Evolutionary conservation across 53 echinoderm and acorn worm species (phyloP), one percentile per base, ranked within the genome.

Genomic region (Pentamera pediparva): DNA sequence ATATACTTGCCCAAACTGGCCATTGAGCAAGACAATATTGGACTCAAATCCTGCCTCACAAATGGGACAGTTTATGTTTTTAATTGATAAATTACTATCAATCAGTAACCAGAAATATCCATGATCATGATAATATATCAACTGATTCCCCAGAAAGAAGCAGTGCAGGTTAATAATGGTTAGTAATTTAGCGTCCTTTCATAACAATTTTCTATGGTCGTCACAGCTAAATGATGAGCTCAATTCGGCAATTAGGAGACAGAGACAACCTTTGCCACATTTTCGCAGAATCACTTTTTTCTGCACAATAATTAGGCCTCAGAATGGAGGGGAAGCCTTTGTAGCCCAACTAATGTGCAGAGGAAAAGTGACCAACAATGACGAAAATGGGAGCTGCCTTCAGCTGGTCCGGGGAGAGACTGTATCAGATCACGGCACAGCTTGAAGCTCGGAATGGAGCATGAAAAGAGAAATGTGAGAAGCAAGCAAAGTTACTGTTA

Each of bases 171-270:
- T 10, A 57, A 11, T 0, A 57, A 22, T 26, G 47, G n/a, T n/a
- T n/a, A n/a, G n/a, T n/a, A n/a, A n/a, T n/a, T n/a, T n/a, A n/a
- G 17, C 58, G 29, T 57, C 58, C 15, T 5, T 22, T 57, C 58
- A 57, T 57, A 57, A 57, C 32, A 26, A 5, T 6, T 43, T 45
- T 41, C 27, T 29, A 41, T 67, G 67, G 39, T 67, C 41, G 45
- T 30, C 45, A 67, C 67, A 67, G 67, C 67, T 67, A 67, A 67
- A 4, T 18, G 41, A 28, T 41, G 13, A 17, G 2, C 65, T 25
- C 40, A 67, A 67, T 67, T 67, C 67, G 67, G 67, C 45, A 67
- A 67, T 67, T 67, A 67, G 67, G 67, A 67, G 39, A 67, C 67
- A 67, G 45, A 25, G 29, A 65, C 65, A 67, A 67, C 67, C 67